Evolutionary conservation across 2,888 invertebrate species (phyloP).

Genomic region (Suillia variegata): DNA sequence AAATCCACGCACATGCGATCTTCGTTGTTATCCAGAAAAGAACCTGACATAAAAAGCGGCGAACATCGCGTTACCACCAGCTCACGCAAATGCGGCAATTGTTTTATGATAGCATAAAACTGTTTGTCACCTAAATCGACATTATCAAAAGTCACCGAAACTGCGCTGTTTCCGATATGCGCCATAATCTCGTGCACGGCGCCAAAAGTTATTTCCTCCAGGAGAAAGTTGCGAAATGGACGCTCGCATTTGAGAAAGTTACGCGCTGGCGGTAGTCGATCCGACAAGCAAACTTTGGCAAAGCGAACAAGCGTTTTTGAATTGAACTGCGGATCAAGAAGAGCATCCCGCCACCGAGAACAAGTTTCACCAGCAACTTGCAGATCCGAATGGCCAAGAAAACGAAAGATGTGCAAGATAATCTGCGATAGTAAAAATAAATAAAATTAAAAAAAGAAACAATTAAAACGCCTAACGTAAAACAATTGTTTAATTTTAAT

Average conservation of each 20-base stretch:
- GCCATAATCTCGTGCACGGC: slow-evolving; percentile 64
- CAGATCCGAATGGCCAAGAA: slow-evolving; percentile 69
- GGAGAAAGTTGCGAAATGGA: slow-evolving; percentile 46
- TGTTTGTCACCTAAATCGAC: slow-evolving; percentile 71
- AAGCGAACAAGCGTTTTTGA: slow-evolving; percentile 50
- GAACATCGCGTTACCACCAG: slow-evolving; percentile 71
- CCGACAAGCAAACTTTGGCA: slow-evolving; percentile 50
- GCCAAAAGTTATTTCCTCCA: slow-evolving; percentile 55
- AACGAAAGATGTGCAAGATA: slow-evolving; percentile 69
- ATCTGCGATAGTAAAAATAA: slow-evolving; percentile 62
- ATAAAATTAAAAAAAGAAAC: background rate
- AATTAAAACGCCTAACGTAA: background rate
- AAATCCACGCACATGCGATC: slow-evolving; percentile 64
- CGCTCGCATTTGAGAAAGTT: slow-evolving; percentile 47
- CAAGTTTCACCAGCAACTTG: slow-evolving; percentile 71
- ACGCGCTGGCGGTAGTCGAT: slow-evolving; percentile 48
- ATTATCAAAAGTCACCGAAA: slow-evolving; percentile 65
- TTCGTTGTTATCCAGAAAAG: slow-evolving; percentile 65
- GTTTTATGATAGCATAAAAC: slow-evolving; percentile 66
- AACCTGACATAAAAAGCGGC: slow-evolving; percentile 76
- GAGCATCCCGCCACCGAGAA: slow-evolving; percentile 71
- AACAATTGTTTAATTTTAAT: background rate
- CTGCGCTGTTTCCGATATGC: slow-evolving; percentile 66
- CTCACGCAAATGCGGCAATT: slow-evolving; percentile 65
- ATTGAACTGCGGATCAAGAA: slow-evolving; percentile 65